phyloP scores from a whole-genome alignment of 2,797 vertebrate genomes.

The Dallia pectoralis region DNA sequence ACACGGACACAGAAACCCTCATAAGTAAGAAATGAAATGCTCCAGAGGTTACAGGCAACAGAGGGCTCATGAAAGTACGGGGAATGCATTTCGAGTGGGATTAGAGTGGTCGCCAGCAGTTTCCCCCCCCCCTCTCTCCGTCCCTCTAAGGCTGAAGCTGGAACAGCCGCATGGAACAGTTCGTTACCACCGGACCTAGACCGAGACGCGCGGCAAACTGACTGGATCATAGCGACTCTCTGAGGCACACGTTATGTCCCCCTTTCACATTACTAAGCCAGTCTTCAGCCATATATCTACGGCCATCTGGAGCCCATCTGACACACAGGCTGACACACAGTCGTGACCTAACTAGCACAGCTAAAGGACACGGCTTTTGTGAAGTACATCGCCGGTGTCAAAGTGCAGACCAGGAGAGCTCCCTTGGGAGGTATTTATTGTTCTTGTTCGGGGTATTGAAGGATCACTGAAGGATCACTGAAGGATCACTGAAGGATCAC shows the following conservation, averaged over 20 bases:
- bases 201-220: constrained; percentile 20
- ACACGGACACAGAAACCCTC: constrained; percentile 35
- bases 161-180: constrained; percentile 22
- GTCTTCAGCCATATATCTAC: constrained; percentile 62
- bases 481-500: too few species aligned
- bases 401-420: not conserved
- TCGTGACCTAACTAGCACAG: constrained; percentile 51
- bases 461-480: too few species aligned
- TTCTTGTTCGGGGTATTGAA: not conserved
- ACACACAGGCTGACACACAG: constrained; percentile 52
- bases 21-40: constrained; percentile 12
- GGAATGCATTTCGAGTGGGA: constrained; percentile 38
- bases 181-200: constrained; percentile 39
- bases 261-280: constrained; percentile 60
- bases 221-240: constrained; percentile 21
- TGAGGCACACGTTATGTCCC: constrained; percentile 40
- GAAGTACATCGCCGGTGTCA: constrained; percentile 52
- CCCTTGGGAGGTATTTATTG: not conserved
- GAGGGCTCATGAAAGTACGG: not conserved
- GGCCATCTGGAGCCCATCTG: constrained; percentile 73
- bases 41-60: not conserved
- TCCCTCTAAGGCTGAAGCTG: constrained; percentile 6
- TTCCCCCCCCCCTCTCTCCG: constrained; percentile 24
- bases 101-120: constrained; percentile 45
- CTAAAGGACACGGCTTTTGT: constrained; percentile 34